Conservation (phyloP, 30 jellyfish, hydroid and myxozoan genomes). For the Aurelia sp. region DNA sequence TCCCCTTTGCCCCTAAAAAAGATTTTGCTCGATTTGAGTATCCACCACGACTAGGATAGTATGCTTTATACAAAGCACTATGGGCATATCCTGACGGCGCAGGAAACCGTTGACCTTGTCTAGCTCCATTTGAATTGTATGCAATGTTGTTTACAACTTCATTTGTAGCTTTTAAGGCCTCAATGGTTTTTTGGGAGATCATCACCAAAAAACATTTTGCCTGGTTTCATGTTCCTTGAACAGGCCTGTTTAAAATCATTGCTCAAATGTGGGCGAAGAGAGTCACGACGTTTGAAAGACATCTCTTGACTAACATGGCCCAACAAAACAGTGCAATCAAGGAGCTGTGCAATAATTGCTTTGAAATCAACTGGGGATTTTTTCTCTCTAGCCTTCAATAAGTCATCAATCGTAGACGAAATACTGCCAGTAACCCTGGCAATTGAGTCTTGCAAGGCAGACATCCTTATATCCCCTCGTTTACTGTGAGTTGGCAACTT, state of each 20-base stretch:
- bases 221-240: slow-evolving; percentile 9
- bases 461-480: slow-evolving; percentile 27
- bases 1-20: slow-evolving; percentile 62
- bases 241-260: slow-evolving; percentile 35
- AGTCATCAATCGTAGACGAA: slow-evolving; percentile 8
- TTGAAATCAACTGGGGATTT: slow-evolving; percentile 19
- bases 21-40: slow-evolving; percentile 6
- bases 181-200: slow-evolving; percentile 40
- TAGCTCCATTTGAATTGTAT: background rate
- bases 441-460: slow-evolving; percentile 18
- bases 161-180: slow-evolving; percentile 20
- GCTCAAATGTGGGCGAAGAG: too few relatives aligned
- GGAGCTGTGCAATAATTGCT: slow-evolving; percentile 13
- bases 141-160: background rate
- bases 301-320: slow-evolving; percentile 22
- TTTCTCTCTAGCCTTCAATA: slow-evolving; percentile 20
- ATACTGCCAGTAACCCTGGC: slow-evolving; percentile 36
- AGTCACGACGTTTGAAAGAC: too few relatives aligned
- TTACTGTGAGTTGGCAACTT: slow-evolving; percentile 11
- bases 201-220: slow-evolving; percentile 26
- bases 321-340: slow-evolving; percentile 31
- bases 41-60: slow-evolving; percentile 23
- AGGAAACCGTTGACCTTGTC: slow-evolving; percentile 1
- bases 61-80: background rate
- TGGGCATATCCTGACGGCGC: slow-evolving; percentile 20